Conservation (phyloP, 1,140 invertebrate genomes). For the Cardiocondyla obscurior region DNA sequence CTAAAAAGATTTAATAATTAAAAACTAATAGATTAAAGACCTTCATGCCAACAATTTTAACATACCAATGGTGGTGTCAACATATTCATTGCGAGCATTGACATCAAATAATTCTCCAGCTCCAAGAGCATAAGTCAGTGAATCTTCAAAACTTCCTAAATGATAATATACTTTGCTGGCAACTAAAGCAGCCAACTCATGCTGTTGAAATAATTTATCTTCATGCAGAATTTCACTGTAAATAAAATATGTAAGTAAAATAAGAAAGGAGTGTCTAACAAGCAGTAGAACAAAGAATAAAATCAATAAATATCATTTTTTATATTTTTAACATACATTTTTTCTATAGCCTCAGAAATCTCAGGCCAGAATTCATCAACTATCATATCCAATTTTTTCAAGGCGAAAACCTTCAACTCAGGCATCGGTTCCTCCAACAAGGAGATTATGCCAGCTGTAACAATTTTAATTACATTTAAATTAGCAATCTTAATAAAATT, state of each 20-base stretch:
- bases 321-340: slow-evolving; percentile 89
- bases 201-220: slow-evolving; percentile 93
- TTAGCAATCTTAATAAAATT: neutral
- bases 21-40: slow-evolving; percentile 23
- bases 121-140: slow-evolving; percentile 96
- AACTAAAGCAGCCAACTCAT: slow-evolving; percentile 97
- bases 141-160: slow-evolving; percentile 97
- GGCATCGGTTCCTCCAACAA: slow-evolving; percentile 96
- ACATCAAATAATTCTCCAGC: slow-evolving; percentile 97
- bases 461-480: slow-evolving; percentile 40
- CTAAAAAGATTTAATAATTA: slow-evolving; percentile 80
- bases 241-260: slow-evolving; percentile 1
- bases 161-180: slow-evolving; percentile 99
- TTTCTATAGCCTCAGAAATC: slow-evolving; percentile 98
- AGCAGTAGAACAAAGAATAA: neutral
- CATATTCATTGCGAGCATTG: slow-evolving; percentile 96
- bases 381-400: slow-evolving; percentile 95
- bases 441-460: slow-evolving; percentile 96
- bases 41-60: neutral
- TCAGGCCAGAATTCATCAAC: slow-evolving; percentile 99
- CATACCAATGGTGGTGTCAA: slow-evolving; percentile 96
- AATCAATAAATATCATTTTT: neutral
- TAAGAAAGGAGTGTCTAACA: neutral
- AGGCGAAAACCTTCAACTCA: slow-evolving; percentile 96
- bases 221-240: slow-evolving; percentile 96